Conservation (phyloP, 2,113 vertebrate species). For the Thunnus maccoyii region DNA sequence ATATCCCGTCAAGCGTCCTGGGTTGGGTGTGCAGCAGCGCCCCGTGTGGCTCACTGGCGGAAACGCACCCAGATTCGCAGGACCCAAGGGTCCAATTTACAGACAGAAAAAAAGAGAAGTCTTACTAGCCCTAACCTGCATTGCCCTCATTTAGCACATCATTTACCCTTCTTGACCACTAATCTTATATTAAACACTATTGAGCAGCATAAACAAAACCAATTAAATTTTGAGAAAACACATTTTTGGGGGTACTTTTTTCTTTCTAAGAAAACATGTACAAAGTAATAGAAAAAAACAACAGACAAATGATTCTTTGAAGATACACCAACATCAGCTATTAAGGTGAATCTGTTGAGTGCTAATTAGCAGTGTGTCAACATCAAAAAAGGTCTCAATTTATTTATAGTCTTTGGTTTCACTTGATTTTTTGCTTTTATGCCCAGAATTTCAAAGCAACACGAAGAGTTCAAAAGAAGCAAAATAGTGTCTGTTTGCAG, state of each 20-base stretch:
- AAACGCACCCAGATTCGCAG: constrained; percentile 35
- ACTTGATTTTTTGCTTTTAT: constrained; percentile 27
- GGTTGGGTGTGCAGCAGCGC: constrained; percentile 74
- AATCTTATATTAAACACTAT: constrained; percentile 41
- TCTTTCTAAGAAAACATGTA: neutral
- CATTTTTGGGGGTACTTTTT: neutral
- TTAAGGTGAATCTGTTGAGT: neutral
- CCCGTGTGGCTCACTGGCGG: constrained; percentile 59
- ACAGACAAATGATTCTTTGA: neutral
- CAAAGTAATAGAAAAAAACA: neutral
- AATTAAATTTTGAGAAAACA: neutral
- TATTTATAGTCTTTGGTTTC: constrained; percentile 44
- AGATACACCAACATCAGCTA: neutral
- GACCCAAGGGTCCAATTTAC: constrained; percentile 74
- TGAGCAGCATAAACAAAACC: constrained; percentile 1
- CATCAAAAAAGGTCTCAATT: constrained; percentile 15
- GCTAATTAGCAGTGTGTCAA: constrained; percentile 30
- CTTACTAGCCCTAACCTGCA: constrained; percentile 48
- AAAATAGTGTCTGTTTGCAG: neutral
- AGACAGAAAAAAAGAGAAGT: constrained; percentile 19
- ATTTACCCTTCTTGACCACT: constrained; percentile 55
- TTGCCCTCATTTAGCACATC: constrained; percentile 64
- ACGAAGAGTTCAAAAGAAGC: neutral
- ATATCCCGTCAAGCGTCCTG: constrained; percentile 57
- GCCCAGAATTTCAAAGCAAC: constrained; percentile 10